Percentiles rank a stretch among this genome's conserved stretches.
Conservation (phyloP, 2,888 invertebrate genomes). For the Lottia scabra region DNA sequence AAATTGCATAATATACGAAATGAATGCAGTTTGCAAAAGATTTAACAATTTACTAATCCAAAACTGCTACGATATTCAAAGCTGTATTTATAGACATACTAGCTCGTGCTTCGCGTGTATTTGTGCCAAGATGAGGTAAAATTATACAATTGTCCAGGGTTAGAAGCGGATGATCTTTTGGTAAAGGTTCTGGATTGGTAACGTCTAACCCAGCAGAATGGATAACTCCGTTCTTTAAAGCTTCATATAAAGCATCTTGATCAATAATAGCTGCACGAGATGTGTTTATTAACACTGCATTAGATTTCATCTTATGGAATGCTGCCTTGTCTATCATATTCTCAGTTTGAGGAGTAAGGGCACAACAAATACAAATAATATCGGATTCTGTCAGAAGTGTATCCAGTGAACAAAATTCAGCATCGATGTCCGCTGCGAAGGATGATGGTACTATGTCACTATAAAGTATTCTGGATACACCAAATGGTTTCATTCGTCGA, state of each 20-base stretch:
- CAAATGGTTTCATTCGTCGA: constrained; percentile 81
- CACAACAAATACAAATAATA: constrained; percentile 85
- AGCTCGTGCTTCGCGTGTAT: constrained; percentile 80
- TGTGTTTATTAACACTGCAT: constrained; percentile 87
- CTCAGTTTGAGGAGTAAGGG: constrained; percentile 82
- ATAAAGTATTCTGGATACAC: constrained; percentile 80
- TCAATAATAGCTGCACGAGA: constrained; percentile 77
- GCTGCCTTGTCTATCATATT: constrained; percentile 81
- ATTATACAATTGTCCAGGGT: constrained; percentile 84
- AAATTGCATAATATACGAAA: too few relatives aligned
- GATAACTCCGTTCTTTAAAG: constrained; percentile 79
- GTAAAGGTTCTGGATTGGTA: constrained; percentile 89
- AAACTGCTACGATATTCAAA: constrained; percentile 81
- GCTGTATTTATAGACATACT: constrained; percentile 84
- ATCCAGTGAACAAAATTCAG: constrained; percentile 79
- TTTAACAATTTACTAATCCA: constrained; percentile 60
- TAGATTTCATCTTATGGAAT: constrained; percentile 87
- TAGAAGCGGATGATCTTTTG: constrained; percentile 80
- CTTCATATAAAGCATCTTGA: constrained; percentile 82
- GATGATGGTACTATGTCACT: constrained; percentile 77
- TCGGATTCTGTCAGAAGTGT: constrained; percentile 82
- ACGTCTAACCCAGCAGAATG: constrained; percentile 90
- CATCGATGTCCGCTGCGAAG: constrained; percentile 74
- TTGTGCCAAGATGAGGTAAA: constrained; percentile 88
- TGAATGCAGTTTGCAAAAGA: too few relatives aligned